Base-by-base conservation (phyloP, 1,140 invertebrate species). In the Grapholita molesta region DNA sequence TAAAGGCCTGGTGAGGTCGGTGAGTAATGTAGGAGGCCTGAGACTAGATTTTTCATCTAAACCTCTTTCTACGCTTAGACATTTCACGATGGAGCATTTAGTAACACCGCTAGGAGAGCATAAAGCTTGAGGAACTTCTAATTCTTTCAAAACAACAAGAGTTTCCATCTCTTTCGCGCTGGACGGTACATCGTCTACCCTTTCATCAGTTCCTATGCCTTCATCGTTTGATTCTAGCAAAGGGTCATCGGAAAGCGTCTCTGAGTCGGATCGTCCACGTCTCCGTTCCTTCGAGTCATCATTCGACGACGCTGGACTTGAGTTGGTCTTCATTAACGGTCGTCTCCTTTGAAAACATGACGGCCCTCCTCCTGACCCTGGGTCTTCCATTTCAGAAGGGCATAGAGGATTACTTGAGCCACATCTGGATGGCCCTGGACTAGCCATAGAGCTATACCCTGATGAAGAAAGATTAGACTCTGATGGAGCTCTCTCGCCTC, bases 401-500 rank as follows among this genome's bases (percentile, higher is more conserved):
- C 94, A 96, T 1, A 97, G 80, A 1, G 96, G 95, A 85, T 96
- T 96, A 74, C 94, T 96, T 0, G 95, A 96, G 8, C 95, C 95
- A 83, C 95, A 96, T 55, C 96, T 89, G 0, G 95, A 96, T 1
- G 95, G 95, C 1, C 95, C 95, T 0, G 95, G 95, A 87, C 95
- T 96, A 1, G 95, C 95, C 94, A 96, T 96, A 3, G 95, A 96
- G 70, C 95, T 96, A 78, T 97, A 97, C n/a, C 96, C 96, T 0
- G 95, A 96, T 8, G 95, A 96, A 70, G 95, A 96, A 21, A 97
- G 86, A 86, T 97, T 97, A 0, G 95, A 96, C 86, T 96, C 95
- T 0, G 96, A 96, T 12, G 95, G 95, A 12, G 95, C 94, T 76
- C 95, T 92, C 75, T 96, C 95, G 9, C 94, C 93, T 73, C 94